Base-by-base conservation (phyloP, 2,797 vertebrate genomes). In the Centropyge bicolor region DNA sequence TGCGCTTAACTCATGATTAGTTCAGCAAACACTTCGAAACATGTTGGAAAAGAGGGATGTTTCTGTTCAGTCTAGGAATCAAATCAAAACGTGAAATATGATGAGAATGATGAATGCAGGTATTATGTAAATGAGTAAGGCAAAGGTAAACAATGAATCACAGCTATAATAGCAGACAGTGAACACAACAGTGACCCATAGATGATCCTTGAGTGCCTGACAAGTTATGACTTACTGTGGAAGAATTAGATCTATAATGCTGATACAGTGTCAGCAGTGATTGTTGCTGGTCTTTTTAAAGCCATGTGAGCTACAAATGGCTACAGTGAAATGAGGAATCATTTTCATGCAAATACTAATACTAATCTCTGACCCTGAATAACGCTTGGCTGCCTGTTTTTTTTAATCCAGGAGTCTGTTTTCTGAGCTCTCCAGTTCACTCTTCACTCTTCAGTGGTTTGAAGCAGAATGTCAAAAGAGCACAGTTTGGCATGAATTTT, bases 401-500 rank as follows among this genome's bases (percentile, higher is more conserved):
- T 52, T 22, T 17, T 16, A 31, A 49, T 60, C 40, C 20, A 27
- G 16, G 4, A 72, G 27, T 61, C 48, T 38, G 48, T 45, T 19
- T 43, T 52, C n/a, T 54, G n/a, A 61, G 38, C 63, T 40, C 31
- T 51, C 51, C 10, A 43, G 36, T 49, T 19, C 6, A 17, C 51
- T 65, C 27, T 49, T 52, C 38, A 46, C 40, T 65, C 31, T 49
- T n/a, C 19, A 36, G 38, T 11, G 51, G 41, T 55, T 27, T 14
- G 6, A 13, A 46, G 41, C 31, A 17, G 45, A 65, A 70, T 40
- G 69, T 73, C 62, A 72, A 68, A 57, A 45, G 19, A 68, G 63
- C 0, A 8, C 38, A 13, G 8, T 68, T 77, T 68, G 49, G 62
- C 56, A 65, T 60, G 31, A 35, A 51, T 56, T 65, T 45, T 51